Conservation (phyloP, 2,113 vertebrate species). For the Aplodontia rufa region DNA sequence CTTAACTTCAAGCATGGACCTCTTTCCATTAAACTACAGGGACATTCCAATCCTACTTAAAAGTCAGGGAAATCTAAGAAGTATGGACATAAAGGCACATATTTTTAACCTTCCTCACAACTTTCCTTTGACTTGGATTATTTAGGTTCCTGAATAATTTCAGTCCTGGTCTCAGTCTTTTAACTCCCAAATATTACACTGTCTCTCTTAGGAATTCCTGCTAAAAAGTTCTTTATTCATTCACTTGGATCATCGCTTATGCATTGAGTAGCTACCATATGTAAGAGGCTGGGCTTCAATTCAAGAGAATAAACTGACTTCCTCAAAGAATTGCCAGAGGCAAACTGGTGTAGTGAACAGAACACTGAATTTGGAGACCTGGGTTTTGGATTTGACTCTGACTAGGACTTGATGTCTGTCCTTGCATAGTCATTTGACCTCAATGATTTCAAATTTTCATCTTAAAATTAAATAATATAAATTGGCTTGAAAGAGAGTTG, state of each 20-base stretch:
- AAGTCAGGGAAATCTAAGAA: conserved; percentile 52
- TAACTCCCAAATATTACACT: conserved; percentile 10
- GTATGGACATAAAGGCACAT: neutral
- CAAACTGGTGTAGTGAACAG: neutral
- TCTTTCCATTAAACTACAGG: conserved; percentile 23
- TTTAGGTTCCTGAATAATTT: conserved; percentile 32
- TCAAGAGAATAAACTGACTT: conserved; percentile 48
- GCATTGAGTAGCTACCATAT: neutral
- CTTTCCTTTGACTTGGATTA: conserved; percentile 57
- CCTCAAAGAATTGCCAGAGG: conserved; percentile 13
- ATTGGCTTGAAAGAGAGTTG: neutral
- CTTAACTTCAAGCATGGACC: conserved; percentile 7
- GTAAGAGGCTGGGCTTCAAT: conserved; percentile 34
- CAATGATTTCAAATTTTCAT: conserved; percentile 27
- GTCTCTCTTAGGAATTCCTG: conserved; percentile 41
- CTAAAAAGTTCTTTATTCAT: conserved; percentile 48
- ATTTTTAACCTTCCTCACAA: conserved; percentile 64
- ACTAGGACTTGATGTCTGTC: neutral
- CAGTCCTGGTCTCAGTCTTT: neutral
- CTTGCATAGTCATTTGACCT: neutral
- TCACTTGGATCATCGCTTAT: conserved; percentile 35
- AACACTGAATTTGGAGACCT: conserved; percentile 14
- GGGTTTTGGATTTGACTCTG: conserved; percentile 6
- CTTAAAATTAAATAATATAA: conserved; percentile 1
- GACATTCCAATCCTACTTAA: conserved; percentile 38